Percentiles rank a stretch among this genome's conserved stretches.
Evolutionary conservation across 2,888 invertebrate genomes (phyloP).

Genomic region (Diploptera punctata): DNA sequence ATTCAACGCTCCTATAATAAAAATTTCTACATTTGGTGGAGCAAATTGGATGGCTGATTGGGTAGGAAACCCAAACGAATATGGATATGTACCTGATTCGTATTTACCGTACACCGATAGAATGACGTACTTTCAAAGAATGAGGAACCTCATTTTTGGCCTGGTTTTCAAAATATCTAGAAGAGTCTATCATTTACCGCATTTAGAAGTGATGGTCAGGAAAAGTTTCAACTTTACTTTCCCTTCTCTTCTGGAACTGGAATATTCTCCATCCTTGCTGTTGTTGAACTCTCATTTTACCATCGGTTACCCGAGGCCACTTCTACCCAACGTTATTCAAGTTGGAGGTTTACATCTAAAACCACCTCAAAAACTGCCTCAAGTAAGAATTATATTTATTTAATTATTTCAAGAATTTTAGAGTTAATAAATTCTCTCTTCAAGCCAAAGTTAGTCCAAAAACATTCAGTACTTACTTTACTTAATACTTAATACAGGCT

Average conservation of each 20-base stretch:
- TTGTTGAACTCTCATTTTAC: not conserved
- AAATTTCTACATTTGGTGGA: not conserved
- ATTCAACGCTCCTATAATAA: not conserved
- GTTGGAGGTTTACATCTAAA: not conserved
- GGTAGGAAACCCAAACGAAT: not conserved
- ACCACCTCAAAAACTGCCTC: not conserved
- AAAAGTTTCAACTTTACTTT: not conserved
- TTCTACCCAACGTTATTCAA: not conserved
- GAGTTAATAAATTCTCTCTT: too few relatives aligned
- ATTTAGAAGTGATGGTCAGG: not conserved
- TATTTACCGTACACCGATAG: not conserved
- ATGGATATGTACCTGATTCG: not conserved
- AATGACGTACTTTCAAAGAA: not conserved
- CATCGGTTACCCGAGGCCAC: not conserved
- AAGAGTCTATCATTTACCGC: not conserved
- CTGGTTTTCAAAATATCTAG: not conserved
- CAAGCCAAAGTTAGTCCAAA: too few relatives aligned
- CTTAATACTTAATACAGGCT: too few relatives aligned
- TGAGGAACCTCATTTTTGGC: not conserved
- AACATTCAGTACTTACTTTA: too few relatives aligned
- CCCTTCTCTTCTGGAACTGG: not conserved
- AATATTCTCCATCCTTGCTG: not conserved
- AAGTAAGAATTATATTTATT: too few relatives aligned
- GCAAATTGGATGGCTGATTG: not conserved
- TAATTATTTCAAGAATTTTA: too few relatives aligned